phyloP scores from a whole-genome alignment of 2,113 vertebrate genomes.

The Propithecus coquereli region DNA sequence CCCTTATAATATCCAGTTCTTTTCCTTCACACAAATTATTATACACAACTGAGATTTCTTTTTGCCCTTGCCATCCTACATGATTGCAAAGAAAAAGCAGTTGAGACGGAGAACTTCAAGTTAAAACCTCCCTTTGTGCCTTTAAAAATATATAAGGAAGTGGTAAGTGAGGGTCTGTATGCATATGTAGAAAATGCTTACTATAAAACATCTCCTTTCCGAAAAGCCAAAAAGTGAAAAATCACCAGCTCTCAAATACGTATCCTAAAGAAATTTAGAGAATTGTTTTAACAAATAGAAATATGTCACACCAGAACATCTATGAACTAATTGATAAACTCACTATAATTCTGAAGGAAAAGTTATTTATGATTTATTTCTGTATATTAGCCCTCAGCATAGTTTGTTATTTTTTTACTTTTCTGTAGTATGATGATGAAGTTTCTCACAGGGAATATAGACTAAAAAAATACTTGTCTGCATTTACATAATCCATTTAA shows the following conservation, averaged over 20 bases:
- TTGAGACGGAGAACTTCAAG: not conserved
- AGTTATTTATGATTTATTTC: conserved; percentile 3
- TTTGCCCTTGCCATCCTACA: not conserved
- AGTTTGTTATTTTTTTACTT: not conserved
- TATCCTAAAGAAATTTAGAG: not conserved
- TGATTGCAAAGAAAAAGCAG: not conserved
- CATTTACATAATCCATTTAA: conserved; percentile 38
- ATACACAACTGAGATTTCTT: not conserved
- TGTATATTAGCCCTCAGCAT: not conserved
- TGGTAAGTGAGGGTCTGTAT: not conserved
- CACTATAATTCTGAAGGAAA: conserved; percentile 8
- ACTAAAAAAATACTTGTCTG: not conserved
- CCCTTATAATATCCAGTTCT: not conserved
- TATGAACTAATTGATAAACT: not conserved
- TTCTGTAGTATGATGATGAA: not conserved
- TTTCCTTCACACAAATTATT: not conserved
- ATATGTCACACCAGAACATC: not conserved
- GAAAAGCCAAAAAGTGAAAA: conserved; percentile 9
- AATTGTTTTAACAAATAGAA: conserved; percentile 18
- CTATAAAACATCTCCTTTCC: not conserved
- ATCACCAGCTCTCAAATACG: not conserved
- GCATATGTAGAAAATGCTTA: not conserved
- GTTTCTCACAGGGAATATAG: not conserved
- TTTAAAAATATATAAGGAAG: conserved; percentile 1
- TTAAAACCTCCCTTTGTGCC: not conserved